Base-by-base conservation (phyloP, 1,140 invertebrate genomes). In the Cotesia typhae region DNA sequence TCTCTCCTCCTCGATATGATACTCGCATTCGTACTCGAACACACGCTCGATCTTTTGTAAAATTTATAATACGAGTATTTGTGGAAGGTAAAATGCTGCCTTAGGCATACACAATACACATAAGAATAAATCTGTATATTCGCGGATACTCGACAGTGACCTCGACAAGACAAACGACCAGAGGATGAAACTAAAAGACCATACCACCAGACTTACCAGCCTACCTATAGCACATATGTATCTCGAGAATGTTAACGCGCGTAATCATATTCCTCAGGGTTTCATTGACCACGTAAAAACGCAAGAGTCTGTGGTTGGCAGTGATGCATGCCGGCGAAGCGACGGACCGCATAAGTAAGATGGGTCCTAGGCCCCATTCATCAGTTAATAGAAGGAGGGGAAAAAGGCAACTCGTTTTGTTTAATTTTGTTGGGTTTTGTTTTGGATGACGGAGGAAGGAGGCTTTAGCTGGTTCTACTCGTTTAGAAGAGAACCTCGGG, bases 301-400 rank as follows among this genome's bases (percentile, higher is more conserved):
- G 55, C 38, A 73, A 51, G 69, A 51, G 69, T 7, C 41, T 47
- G 71, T 72, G 74, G 77, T 71, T 82, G 81, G 81, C 80, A 83
- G 81, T 83, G 81, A 83, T 82, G 80, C 81, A 83, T 81, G 79
- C 79, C 78, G 79, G 72, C 75, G 79, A 70, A 74, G 72, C 72
- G 77, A 78, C 77, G 81, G 72, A 80, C 76, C 75, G 81, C 81
- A 83, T 83, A 82, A 82, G 73, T 80, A 81, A 82, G 70, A 76
- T 75, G 79, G 76, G 79, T 75, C 79, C 81, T 81, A 79, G 77
- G 80, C 74, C 81, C 77, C 78, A 79, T 83, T 78, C 75, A 77
- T 81, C 80, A 76, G 74, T 57, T 75, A 75, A 75, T 74, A 65
- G 72, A 69, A 60, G 68, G 47, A 53, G 37, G 53, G 36, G 68